Conservation (phyloP, 2,113 vertebrate species). For the Passer montanus region DNA sequence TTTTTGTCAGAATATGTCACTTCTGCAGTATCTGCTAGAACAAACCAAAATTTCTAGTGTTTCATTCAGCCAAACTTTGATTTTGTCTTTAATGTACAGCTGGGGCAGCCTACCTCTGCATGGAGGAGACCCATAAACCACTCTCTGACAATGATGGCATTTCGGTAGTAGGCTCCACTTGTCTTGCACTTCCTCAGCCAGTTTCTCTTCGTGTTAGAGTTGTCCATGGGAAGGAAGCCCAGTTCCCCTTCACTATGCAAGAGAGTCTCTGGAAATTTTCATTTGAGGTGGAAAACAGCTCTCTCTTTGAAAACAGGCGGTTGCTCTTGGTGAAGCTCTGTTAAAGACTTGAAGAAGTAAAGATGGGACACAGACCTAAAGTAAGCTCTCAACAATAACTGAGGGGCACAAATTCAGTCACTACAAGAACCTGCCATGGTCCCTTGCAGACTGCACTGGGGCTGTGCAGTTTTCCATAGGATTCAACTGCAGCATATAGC, state of each 20-base stretch:
- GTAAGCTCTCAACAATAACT: not conserved
- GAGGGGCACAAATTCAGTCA: rapidly evolving
- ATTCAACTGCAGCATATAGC: not conserved
- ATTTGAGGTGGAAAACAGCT: not conserved
- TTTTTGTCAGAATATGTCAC: not conserved
- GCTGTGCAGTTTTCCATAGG: not conserved
- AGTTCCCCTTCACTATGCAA: rapidly evolving
- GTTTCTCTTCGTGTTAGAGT: not conserved
- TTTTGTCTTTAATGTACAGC: not conserved
- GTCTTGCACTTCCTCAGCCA: not conserved
- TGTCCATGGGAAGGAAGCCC: not conserved
- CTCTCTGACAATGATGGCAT: not conserved
- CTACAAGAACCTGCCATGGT: not conserved
- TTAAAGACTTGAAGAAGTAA: not conserved
- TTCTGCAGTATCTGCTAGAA: not conserved
- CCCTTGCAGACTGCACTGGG: not conserved
- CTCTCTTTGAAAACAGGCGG: not conserved
- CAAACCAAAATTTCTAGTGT: not conserved
- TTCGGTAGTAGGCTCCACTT: not conserved
- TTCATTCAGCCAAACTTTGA: not conserved
- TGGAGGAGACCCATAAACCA: not conserved
- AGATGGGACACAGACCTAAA: not conserved
- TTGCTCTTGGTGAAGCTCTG: not conserved
- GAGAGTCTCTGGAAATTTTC: not conserved
- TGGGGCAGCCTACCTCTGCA: not conserved